phyloP scores from a whole-genome alignment of 2,113 vertebrate genomes.

The Ornithorhynchus anatinus region DNA sequence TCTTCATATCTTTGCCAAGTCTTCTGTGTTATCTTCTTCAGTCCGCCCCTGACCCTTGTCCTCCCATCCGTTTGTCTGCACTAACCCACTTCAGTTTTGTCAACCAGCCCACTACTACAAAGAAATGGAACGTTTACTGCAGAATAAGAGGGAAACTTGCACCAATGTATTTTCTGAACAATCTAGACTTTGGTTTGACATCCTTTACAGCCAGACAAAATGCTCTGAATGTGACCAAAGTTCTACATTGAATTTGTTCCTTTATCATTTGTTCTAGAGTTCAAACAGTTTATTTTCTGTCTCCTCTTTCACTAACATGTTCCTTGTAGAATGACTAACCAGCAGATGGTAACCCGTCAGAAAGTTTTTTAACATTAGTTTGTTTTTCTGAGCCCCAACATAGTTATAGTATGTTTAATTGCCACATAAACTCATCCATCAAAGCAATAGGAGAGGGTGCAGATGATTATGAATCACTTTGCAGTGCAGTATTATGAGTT shows the following conservation, averaged over 20 bases:
- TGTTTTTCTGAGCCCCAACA: background rate
- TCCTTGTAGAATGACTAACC: constrained; percentile 3
- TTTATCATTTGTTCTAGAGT: constrained; percentile 14
- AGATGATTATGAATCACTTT: too few relatives aligned
- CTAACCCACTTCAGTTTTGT: too few relatives aligned
- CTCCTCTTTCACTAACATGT: background rate
- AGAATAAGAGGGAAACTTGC: background rate
- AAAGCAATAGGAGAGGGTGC: constrained; percentile 37
- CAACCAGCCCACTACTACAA: too few relatives aligned
- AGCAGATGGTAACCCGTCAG: constrained; percentile 7
- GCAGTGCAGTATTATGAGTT: too few relatives aligned
- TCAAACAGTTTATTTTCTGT: constrained; percentile 23
- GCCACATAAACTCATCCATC: constrained; percentile 18
- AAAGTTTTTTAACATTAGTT: constrained; percentile 3
- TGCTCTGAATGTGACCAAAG: constrained; percentile 1
- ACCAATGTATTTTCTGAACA: background rate
- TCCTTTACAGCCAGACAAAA: background rate
- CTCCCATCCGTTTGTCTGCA: too few relatives aligned
- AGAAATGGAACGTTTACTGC: background rate
- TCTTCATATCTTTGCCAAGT: too few relatives aligned
- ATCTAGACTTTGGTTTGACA: background rate
- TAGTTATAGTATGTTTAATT: constrained; percentile 42
- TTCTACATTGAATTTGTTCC: background rate
- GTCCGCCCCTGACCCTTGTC: too few relatives aligned
- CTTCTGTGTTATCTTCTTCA: too few relatives aligned